A percentile compares a stretch with the other conserved stretches of the same genome.
Conservation (phyloP, 2,888 invertebrate genomes). For the Amiota minor region DNA sequence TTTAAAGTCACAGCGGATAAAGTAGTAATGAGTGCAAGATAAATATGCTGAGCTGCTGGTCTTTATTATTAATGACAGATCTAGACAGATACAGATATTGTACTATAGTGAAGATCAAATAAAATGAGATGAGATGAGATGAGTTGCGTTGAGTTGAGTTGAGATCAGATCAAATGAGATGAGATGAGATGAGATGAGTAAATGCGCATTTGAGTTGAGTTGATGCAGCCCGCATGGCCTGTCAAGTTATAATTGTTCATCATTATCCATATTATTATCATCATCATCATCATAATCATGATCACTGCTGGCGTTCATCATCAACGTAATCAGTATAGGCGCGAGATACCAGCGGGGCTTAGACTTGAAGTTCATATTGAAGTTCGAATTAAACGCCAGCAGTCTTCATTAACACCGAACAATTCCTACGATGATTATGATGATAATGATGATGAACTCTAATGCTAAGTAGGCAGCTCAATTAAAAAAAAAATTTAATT, state of each 20-base stretch:
- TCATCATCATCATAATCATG: neutral
- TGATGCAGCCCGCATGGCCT: constrained; percentile 22
- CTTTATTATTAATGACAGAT: constrained; percentile 24
- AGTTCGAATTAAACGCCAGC: constrained; percentile 8
- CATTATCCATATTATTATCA: constrained; percentile 10
- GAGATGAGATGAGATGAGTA: no score
- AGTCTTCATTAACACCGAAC: constrained; percentile 19
- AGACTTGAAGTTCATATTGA: no score
- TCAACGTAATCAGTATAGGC: neutral
- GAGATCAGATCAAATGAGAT: no score
- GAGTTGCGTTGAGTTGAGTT: no score
- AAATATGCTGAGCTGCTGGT: constrained; percentile 21
- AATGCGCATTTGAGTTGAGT: no score
- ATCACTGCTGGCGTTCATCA: neutral
- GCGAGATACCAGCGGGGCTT: constrained; percentile 2
- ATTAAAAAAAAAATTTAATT: constrained; percentile 3
- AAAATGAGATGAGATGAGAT: no score
- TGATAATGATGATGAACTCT: neutral
- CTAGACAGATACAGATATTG: no score
- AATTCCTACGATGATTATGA: no score
- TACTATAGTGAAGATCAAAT: no score
- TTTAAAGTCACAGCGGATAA: neutral
- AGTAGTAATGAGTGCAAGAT: constrained; percentile 17
- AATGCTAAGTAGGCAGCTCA: constrained; percentile 19
- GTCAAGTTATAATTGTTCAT: constrained; percentile 12